Percentiles rank a stretch among this genome's conserved stretches.
These are phyloP conservation scores for Trachemys scripta DNA, from an alignment of 2,113 vertebrate species.

Conservation along the genomic window DNA sequence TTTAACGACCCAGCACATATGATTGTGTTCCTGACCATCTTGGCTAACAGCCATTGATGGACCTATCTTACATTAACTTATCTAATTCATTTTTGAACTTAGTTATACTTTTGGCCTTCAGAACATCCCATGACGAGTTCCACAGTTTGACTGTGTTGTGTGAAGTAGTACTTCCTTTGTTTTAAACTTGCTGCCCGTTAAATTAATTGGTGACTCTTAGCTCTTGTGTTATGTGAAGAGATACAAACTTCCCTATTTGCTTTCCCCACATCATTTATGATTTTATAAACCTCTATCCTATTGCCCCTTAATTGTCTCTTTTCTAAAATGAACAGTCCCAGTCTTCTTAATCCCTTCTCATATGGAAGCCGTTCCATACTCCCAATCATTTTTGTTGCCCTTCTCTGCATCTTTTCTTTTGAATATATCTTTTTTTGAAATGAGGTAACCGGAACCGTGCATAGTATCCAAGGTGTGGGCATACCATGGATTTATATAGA, in stretches of 20 bases:
- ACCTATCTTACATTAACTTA: neutral
- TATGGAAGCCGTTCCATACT: neutral
- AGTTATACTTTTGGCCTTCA: neutral
- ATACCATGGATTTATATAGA: neutral
- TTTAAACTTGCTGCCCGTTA: neutral
- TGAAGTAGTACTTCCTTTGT: neutral
- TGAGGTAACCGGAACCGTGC: neutral
- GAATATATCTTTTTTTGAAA: neutral
- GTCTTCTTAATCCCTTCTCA: neutral
- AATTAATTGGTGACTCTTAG: too few species aligned
- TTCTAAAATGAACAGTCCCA: neutral
- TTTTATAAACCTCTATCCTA: neutral
- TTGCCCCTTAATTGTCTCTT: neutral
- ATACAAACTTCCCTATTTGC: neutral
- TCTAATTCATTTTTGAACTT: neutral
- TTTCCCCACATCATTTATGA: neutral
- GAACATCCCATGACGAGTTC: neutral
- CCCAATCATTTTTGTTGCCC: neutral
- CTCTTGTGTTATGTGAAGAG: neutral
- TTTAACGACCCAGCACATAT: neutral
- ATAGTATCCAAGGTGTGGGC: neutral
- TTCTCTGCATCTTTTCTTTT: neutral
- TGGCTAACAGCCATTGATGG: neutral
- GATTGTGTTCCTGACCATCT: neutral
- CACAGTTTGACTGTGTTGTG: neutral